Evolutionary conservation across 2,888 invertebrate genomes (phyloP), one percentile per base, ranked within the genome.

Genomic region (Dasysyrphus tricinctus): DNA sequence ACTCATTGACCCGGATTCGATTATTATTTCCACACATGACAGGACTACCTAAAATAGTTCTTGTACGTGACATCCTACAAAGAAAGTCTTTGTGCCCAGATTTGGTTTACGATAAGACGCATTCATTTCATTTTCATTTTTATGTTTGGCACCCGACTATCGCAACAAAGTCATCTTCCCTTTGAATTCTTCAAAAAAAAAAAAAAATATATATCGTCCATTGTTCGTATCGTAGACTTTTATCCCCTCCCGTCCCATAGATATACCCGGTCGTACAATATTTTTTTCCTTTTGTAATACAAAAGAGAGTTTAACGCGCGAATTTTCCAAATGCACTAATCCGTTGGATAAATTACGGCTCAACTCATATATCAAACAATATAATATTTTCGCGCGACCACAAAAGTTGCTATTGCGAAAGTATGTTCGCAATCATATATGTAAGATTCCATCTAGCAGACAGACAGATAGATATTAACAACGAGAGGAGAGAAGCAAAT

Each of bases 301-400:
- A 39, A 72, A 54, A 2, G 34, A 51, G 24, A 24, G 24, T 24
- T 11, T 34, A 67, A 32, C 49, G 12, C 76, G 80, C 80, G 67
- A 77, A 73, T 54, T 57, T 70, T 63, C 54, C 49, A 49, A 77
- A 80, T 73, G 75, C 84, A 80, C 77, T 74, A 81, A 85, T 86
- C 86, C 86, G 39, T 37, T 34, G 75, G 70, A 82, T 79, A 75
- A 74, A 56, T 75, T 72, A 47, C 74, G 70, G 65, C 37, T 75
- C 54, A 75, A 19, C 63, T 78, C 78, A 39, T 81, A 75, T 76
- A 80, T 80, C 77, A 78, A 81, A 81, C 44, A 77, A 75, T 19
- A 3, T 70, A 69, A 39, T 54, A 69, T 85, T 75, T 80, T 54
- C 51, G 57, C 77, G 78, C 65, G 72, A 78, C 85, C 85, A 65